Base-by-base conservation (phyloP, 2,113 vertebrate species). In the Leucopternis melanops region DNA sequence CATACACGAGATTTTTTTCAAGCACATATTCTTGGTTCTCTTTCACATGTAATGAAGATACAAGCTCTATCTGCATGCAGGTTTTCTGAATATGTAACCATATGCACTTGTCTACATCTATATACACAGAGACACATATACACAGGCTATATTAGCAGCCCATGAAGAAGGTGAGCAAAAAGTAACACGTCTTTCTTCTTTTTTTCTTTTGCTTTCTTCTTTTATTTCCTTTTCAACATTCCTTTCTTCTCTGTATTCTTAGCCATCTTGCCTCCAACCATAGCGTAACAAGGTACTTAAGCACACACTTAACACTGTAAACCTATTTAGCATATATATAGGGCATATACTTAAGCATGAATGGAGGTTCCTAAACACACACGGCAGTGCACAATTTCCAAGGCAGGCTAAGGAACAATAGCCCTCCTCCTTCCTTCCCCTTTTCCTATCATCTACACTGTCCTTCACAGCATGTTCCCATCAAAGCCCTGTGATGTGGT, bases 41-140 rank as follows among this genome's bases (percentile, higher is more conserved):
- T 84, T 92, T 95, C 61, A 85, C 47, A 44, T 79, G 5, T 92
- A 96, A 95, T 96, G 94, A 96, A 96, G 96, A 96, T 85, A 91
- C 95, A 96, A 96, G 72, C 44, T 92, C 65, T 94, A n/a, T 71
- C 54, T 84, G 57, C 34, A 65, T 73, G 84, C 90, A 91, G 59
- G 52, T 92, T 94, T 91, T 91, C 58, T 87, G 58, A 91, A 80
- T 85, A 82, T 65, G 65, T 87, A 71, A 72, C 77, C 96, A 97
- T 93, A 96, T 96, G 94, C 78, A 87, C 81, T 84, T 95, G 92
- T 96, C 94, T 94, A 86, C 90, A 75, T 91, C 94, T 96, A 86
- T 93, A 96, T 90, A 94, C 52, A 88, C 40, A 78, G n/a, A 92
- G 23, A 81, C 54, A 54, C 4, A 11, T 38, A 85, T 44, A 84